Percentiles rank a stretch among this genome's conserved stretches.
These are phyloP conservation scores for Xanthia togata DNA, from an alignment of 2,888 invertebrate genomes.

Conservation along the genomic window DNA sequence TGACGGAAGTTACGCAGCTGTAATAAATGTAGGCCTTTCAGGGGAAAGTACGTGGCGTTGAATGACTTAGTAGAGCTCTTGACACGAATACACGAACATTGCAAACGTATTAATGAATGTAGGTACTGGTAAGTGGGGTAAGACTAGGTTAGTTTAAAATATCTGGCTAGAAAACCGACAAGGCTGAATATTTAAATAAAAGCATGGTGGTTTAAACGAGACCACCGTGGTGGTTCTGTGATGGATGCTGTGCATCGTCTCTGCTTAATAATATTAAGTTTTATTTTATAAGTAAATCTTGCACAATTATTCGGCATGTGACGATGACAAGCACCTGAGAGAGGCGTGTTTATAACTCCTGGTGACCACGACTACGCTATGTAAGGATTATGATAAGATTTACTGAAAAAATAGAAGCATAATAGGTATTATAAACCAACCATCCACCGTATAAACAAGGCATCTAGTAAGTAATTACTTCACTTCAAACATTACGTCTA, in stretches of 20 bases:
- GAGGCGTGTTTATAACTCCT: no score
- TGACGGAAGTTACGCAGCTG: constrained; percentile 58
- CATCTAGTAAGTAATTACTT: background rate
- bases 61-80: constrained; percentile 53
- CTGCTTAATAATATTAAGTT: no score
- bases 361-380: no score
- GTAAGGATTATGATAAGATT: no score
- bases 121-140: background rate
- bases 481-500: constrained; percentile 25
- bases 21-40: constrained; percentile 63
- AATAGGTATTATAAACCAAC: no score
- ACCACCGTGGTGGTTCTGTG: no score
- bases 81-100: constrained; percentile 51
- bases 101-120: constrained; percentile 31
- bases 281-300: no score
- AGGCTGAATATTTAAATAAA: background rate
- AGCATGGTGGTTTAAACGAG: background rate
- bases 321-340: no score
- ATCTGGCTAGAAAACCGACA: background rate
- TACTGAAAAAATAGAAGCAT: no score
- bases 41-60: constrained; percentile 43
- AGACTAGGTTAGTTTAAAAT: constrained; percentile 9
- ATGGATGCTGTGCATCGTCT: no score
- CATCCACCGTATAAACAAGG: background rate
- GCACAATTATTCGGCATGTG: no score